Base-by-base conservation (phyloP, 2,113 vertebrate genomes). In the Pteropus alecto region DNA sequence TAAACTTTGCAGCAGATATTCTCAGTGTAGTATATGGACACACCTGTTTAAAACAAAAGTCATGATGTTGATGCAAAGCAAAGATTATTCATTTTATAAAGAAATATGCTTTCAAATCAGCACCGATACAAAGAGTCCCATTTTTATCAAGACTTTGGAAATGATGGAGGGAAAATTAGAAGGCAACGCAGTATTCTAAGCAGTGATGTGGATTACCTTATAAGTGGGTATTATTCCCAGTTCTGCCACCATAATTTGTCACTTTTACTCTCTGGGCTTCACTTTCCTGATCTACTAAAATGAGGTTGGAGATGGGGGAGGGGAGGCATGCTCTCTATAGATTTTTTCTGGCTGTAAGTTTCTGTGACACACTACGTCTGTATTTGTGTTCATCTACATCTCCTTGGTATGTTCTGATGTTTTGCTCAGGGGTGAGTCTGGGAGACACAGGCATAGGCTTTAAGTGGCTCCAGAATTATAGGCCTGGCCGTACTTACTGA, bases 131-230 rank as follows among this genome's bases (percentile, higher is more conserved):
- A 54, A 82, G 9, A 3, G 28, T 82, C 28, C 21, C 16, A 1
- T 88, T 91, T 87, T 85, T 90, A 56, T 87, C 63, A 71, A 46
- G 60, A 77, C 38, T 76, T 95, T 85, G 48, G 43, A 87, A 90
- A 88, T 87, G 21, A 94, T 19, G 11, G 76, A 77, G 35, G 60
- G 19, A 56, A 48, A 5, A 28, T 51, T 26, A 70, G 70, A 87
- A 83, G 41, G 26, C 58, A 43, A 0, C 26, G 15, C 21, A 21
- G 8, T 68, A 13, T 68, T 3, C 1, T 61, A 58, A 76, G 38
- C 74, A 58, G 67, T 81, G 9, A 7, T 61, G 21, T 61, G 79
- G 79, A 13, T 33, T 63, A 33, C 61, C 43, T 43, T 30, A 41
- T 46, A 63, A 46, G 79, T 63, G 48, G 41, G 24, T 89, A 48